Evolutionary conservation across 2,113 vertebrate genomes (phyloP), one percentile per base, ranked within the genome.

Genomic region (Trogon surrucura): DNA sequence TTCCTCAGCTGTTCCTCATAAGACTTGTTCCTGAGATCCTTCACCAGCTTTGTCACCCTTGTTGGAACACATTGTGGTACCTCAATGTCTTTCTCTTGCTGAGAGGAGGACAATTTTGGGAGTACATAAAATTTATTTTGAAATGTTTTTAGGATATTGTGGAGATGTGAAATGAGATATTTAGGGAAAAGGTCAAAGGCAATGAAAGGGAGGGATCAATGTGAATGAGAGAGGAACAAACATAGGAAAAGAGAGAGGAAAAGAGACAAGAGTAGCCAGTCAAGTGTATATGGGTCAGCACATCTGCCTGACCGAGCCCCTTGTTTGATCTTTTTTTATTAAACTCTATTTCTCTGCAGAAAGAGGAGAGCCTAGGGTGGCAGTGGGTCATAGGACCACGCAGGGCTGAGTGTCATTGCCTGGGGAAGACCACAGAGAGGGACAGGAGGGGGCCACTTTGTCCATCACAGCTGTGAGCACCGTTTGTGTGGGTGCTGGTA

Each of bases 381-480:
- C 20, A 20, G 2, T 6, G 38, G 30, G 29, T 29, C 4, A 3
- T 17, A 70, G 51, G 13, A 58, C 3, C 21, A 5, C 3, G 0
- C n/a, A 25, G 20, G 25, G 11, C 29, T 77, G 15, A 23, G 18
- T 36, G 13, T 18, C 20, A 54, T 25, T 3, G 1, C 5, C 11
- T 18, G 9, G 7, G 32, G 22, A n/a, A 57, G 13, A 64, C 7
- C 4, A 1, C 36, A 83, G 23, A 11, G 17, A 61, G 13, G 15
- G 22, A n/a, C 8, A 21, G 27, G 27, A 75, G 14, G 2, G 11
- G 30, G 10, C 9, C 41, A 9, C 34, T 41, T 10, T 9, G 4
- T 56, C 51, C 4, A 0, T 50, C 4, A 2, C 1, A 3, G n/a
- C 14, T 47, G 20, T 48, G 26, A 25, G 13, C 1, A 1, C 4